phyloP scores from a whole-genome alignment of 2,888 invertebrate genomes.

The Eledona agricola region DNA sequence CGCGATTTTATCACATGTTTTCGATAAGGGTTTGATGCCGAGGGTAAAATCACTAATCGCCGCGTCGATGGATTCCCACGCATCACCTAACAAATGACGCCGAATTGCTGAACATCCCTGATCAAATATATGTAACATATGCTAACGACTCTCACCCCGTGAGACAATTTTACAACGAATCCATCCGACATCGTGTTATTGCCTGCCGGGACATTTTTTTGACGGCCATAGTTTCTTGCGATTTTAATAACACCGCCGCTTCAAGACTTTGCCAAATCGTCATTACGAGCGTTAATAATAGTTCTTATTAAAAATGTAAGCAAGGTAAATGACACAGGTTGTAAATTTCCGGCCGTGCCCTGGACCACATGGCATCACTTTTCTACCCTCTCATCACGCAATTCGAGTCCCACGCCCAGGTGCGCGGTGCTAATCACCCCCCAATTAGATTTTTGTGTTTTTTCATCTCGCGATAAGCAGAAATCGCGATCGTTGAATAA shows the following conservation, averaged over 20 bases:
- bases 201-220: no score
- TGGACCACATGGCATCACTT: constrained; percentile 37
- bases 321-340: constrained; percentile 2
- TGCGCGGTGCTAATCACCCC: constrained; percentile 14
- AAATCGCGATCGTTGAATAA: constrained; percentile 36
- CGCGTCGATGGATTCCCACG: constrained; percentile 32
- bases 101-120: constrained; percentile 30
- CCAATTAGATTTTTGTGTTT: constrained; percentile 6
- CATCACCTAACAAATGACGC: constrained; percentile 33
- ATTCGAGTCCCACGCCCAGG: constrained; percentile 29
- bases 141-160: constrained; percentile 31
- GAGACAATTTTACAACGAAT: no score
- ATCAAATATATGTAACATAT: constrained; percentile 35
- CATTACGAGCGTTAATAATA: constrained; percentile 29
- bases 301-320: no score
- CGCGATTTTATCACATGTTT: constrained; percentile 41
- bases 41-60: constrained; percentile 22
- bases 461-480: constrained; percentile 4
- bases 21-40: constrained; percentile 14
- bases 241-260: no score
- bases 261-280: constrained; percentile 29
- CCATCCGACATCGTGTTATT: no score
- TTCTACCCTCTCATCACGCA: constrained; percentile 26
- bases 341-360: constrained; percentile 28
- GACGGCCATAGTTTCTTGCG: no score